Conservation (phyloP, 2,797 vertebrate species). For the Diceros bicornis region DNA sequence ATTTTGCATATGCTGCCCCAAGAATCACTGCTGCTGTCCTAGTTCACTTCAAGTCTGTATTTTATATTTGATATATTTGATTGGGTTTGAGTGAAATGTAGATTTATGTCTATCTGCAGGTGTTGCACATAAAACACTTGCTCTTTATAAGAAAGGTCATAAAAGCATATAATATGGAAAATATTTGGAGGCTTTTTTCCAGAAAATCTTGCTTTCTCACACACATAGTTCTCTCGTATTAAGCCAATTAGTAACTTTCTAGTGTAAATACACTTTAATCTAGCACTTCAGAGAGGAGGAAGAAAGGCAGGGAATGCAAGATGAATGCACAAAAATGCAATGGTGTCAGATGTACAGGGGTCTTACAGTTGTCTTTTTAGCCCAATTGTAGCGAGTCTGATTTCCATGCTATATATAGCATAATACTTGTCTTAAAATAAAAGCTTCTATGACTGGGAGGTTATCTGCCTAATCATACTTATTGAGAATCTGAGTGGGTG, state of each 20-base stretch:
- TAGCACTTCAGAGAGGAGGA: background rate
- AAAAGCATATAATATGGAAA: background rate
- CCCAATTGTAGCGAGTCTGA: background rate
- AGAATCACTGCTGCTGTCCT: conserved; percentile 68
- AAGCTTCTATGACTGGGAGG: conserved; percentile 68
- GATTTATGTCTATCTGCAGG: conserved; percentile 76
- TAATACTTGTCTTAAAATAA: conserved; percentile 1
- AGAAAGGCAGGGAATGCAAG: background rate
- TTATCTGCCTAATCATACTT: conserved; percentile 54
- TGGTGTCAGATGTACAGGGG: background rate
- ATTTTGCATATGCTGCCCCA: conserved; percentile 45
- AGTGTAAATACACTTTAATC: conserved; percentile 27
- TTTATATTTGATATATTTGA: conserved; percentile 37
- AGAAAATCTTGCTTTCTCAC: conserved; percentile 35
- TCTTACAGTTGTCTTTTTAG: background rate
- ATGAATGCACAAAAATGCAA: background rate
- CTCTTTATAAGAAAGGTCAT: conserved; percentile 43
- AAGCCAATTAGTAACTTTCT: conserved; percentile 65
- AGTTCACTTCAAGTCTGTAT: conserved; percentile 39
- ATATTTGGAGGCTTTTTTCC: background rate
- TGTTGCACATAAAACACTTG: conserved; percentile 1
- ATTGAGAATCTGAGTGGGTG: conserved; percentile 40
- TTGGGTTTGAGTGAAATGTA: conserved; percentile 55
- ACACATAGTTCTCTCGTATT: background rate
- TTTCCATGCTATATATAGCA: background rate